Percentiles rank a stretch among this genome's conserved stretches.
phyloP scores from a whole-genome alignment of 2,888 invertebrate genomes.

The Phyllotreta cruciferae region DNA sequence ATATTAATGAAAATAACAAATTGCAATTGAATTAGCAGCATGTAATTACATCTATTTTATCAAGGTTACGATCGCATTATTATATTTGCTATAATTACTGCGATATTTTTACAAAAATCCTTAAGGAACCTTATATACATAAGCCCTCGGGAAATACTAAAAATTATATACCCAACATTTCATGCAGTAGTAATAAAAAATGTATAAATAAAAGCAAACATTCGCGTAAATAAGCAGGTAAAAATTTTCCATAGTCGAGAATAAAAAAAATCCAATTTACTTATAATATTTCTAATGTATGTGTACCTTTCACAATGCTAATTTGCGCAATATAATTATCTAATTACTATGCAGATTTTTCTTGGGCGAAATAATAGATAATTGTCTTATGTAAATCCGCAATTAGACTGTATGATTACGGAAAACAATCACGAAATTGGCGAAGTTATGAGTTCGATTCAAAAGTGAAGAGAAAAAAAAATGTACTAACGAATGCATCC shows the following conservation, averaged over 20 bases:
- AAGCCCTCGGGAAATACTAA: no score
- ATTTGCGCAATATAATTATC: constrained; percentile 17
- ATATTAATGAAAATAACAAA: no score
- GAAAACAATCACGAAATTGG: constrained; percentile 19
- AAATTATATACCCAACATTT: no score
- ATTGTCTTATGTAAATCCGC: constrained; percentile 36
- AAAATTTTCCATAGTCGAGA: no score
- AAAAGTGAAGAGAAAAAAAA: background rate
- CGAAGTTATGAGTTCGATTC: constrained; percentile 13
- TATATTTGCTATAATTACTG: background rate
- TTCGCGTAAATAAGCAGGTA: no score
- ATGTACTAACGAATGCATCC: background rate
- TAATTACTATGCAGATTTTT: constrained; percentile 17
- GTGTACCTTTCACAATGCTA: constrained; percentile 19
- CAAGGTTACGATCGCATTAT: no score
- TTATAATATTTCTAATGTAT: constrained; percentile 12
- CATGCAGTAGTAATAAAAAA: no score
- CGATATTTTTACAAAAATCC: background rate
- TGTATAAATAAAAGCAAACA: no score
- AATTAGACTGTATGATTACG: constrained; percentile 33
- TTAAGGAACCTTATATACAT: no score
- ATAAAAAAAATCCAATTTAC: background rate
- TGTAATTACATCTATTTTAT: no score
- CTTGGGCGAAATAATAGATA: constrained; percentile 19
- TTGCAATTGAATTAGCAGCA: no score